Conservation (phyloP, 1,140 invertebrate genomes). For the Anastrepha ludens region DNA sequence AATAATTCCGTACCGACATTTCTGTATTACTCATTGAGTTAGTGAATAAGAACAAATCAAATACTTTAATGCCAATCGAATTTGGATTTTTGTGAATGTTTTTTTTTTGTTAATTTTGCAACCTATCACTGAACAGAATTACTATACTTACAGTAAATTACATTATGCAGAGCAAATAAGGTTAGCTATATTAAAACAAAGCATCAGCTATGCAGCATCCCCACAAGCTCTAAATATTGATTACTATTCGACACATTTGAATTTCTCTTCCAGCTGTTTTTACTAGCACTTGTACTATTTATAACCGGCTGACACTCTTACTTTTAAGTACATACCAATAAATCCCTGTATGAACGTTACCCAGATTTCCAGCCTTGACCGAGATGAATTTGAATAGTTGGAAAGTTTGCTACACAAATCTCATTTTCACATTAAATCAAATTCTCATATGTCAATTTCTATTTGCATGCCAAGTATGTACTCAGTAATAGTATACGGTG, state of each 20-base stretch:
- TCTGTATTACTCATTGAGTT: too few relatives aligned
- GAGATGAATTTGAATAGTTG: neutral
- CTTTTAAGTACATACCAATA: neutral
- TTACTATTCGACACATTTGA: constrained; percentile 18
- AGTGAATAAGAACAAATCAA: too few relatives aligned
- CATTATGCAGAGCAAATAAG: neutral
- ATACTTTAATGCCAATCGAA: too few relatives aligned
- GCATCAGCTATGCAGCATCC: neutral
- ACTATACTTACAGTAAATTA: neutral
- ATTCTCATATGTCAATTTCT: constrained; percentile 41
- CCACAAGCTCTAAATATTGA: neutral
- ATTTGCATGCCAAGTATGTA: constrained; percentile 8
- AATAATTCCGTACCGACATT: too few relatives aligned
- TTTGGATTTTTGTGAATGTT: too few relatives aligned
- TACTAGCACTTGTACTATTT: neutral
- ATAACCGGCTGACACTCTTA: neutral
- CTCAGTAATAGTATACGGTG: neutral
- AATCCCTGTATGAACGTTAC: neutral
- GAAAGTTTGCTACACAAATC: constrained; percentile 19
- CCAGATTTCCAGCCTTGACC: constrained; percentile 32
- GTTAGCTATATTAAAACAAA: neutral
- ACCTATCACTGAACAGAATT: too few relatives aligned
- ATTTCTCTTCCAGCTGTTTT: neutral
- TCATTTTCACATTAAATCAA: constrained; percentile 44
- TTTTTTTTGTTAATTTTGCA: too few relatives aligned